Evolutionary conservation across 2,888 invertebrate genomes (phyloP).

Genomic region (Athalia circularis): DNA sequence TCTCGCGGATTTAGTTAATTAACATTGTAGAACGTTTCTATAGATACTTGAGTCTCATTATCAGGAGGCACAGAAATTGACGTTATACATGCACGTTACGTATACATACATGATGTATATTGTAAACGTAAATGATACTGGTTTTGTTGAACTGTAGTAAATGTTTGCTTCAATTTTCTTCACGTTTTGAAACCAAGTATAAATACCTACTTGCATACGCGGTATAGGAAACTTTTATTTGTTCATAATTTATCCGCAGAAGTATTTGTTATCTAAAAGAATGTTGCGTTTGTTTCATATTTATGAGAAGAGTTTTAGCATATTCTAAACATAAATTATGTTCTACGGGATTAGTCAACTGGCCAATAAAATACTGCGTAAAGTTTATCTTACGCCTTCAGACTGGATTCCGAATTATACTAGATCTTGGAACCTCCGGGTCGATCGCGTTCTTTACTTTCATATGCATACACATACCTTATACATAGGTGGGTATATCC

Average conservation of each 20-base stretch:
- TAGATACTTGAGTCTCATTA: no score
- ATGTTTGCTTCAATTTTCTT: background rate
- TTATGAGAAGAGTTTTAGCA: conserved; percentile 69
- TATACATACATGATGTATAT: background rate
- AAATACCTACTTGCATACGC: background rate
- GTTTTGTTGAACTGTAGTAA: background rate
- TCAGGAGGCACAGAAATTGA: no score
- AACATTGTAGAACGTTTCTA: no score
- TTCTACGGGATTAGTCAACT: conserved; percentile 66
- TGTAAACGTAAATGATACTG: background rate
- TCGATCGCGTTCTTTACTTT: conserved; percentile 15
- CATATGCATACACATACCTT: background rate
- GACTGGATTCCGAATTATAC: conserved; percentile 57
- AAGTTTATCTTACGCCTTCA: conserved; percentile 62
- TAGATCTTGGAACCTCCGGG: conserved; percentile 54
- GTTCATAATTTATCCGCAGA: conserved; percentile 38
- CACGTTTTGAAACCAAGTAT: background rate
- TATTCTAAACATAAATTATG: conserved; percentile 70
- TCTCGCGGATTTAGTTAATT: no score
- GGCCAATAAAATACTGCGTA: conserved; percentile 67
- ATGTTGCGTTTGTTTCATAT: conserved; percentile 65
- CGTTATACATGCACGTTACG: no score
- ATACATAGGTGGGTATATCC: background rate
- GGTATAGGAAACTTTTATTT: conserved; percentile 23
- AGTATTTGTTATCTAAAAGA: conserved; percentile 64